Evolutionary conservation across 2,888 invertebrate genomes (phyloP).

Genomic region (Capitulum mitella): DNA sequence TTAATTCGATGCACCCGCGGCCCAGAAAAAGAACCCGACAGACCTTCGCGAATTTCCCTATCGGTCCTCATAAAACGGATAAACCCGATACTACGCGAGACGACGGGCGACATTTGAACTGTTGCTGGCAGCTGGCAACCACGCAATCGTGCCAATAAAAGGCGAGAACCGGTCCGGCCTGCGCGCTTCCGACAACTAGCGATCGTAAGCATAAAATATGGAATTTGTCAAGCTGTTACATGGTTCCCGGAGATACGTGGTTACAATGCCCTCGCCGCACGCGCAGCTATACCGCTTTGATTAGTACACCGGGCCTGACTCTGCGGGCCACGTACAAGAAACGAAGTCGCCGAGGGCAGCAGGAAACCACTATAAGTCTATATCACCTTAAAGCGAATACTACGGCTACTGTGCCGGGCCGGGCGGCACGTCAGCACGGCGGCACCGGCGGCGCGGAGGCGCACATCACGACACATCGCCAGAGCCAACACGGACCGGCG

Average conservation of each 20-base stretch:
- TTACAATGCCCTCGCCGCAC: background rate
- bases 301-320: background rate
- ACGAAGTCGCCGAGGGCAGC: background rate
- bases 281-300: background rate
- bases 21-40: background rate
- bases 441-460: background rate
- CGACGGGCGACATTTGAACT: background rate
- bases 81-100: background rate
- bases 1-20: background rate
- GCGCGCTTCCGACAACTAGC: background rate
- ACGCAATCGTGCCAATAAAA: background rate
- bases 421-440: too few species aligned
- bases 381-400: background rate
- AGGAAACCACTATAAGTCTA: background rate
- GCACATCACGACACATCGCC: background rate
- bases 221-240: background rate
- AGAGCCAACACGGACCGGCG: background rate
- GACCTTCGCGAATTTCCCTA: background rate
- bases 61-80: background rate
- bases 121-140: background rate
- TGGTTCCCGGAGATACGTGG: background rate
- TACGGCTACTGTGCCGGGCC: background rate
- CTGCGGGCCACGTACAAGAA: background rate
- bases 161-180: background rate
- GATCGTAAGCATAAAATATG: conserved; percentile 5